These are phyloP conservation scores for Abrostola tripartita DNA, from an alignment of 2,888 invertebrate genomes.

Conservation along the genomic window DNA sequence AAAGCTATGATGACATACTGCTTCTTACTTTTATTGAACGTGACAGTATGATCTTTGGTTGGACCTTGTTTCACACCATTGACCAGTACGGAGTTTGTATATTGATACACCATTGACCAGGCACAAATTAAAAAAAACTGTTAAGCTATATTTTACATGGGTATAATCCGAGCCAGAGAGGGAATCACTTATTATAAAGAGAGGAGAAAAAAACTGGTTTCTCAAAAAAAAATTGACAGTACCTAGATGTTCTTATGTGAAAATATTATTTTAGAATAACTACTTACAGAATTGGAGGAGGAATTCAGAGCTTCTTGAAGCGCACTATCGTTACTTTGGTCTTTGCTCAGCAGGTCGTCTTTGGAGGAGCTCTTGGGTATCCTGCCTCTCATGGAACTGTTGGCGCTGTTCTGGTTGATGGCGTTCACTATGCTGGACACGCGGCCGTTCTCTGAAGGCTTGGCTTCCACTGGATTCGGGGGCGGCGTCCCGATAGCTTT, in stretches of 20 bases:
- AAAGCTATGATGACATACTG: no score
- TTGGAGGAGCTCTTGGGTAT: slow-evolving; percentile 84
- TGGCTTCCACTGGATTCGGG: slow-evolving; percentile 61
- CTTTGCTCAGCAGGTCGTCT: slow-evolving; percentile 79
- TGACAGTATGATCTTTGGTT: no score
- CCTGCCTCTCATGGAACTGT: slow-evolving; percentile 75
- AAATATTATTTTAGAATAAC: not conserved
- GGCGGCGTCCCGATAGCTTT: slow-evolving; percentile 76
- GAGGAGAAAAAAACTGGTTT: not conserved
- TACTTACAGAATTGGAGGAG: slow-evolving; percentile 82
- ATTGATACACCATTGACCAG: no score
- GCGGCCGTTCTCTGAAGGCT: slow-evolving; percentile 75
- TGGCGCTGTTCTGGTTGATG: slow-evolving; percentile 74
- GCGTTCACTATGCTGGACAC: slow-evolving; percentile 84
- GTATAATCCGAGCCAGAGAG: no score
- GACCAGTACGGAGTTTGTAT: no score
- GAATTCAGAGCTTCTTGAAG: slow-evolving; percentile 82
- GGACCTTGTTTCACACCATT: no score
- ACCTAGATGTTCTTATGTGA: no score
- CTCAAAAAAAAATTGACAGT: no score
- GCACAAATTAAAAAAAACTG: no score
- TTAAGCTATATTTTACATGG: no score
- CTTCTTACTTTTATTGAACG: no score
- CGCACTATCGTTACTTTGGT: slow-evolving; percentile 72
- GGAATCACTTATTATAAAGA: no score